phyloP scores from a whole-genome alignment of 2,797 vertebrate genomes.

The Anabacerthia variegaticeps region DNA sequence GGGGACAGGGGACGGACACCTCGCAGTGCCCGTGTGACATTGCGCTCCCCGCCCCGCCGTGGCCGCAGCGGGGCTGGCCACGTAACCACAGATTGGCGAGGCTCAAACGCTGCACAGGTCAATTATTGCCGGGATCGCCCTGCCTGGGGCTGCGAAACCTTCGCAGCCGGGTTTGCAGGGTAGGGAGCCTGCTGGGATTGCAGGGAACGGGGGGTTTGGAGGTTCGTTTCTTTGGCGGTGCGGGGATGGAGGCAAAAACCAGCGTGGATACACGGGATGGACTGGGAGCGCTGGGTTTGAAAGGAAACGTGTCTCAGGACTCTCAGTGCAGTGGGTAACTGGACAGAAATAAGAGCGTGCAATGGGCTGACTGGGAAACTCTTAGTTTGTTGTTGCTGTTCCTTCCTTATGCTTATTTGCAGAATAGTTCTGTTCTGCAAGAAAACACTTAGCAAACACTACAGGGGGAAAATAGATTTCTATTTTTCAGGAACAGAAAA shows the following conservation, averaged over 20 bases:
- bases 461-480: background rate
- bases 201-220: background rate
- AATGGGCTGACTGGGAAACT: background rate
- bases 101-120: background rate
- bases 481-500: background rate
- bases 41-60: background rate
- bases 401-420: background rate
- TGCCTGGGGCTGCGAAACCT: background rate
- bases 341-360: background rate
- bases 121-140: background rate
- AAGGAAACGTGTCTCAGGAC: background rate
- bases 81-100: background rate
- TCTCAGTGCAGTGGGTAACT: too few species aligned
- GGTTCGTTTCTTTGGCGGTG: fast-evolving
- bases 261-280: fast-evolving
- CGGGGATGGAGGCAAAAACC: background rate
- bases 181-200: background rate
- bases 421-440: background rate
- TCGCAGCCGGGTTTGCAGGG: background rate
- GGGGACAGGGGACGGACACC: background rate
- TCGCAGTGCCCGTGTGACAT: background rate
- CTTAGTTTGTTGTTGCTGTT: background rate
- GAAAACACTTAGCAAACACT: background rate
- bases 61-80: background rate
- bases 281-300: background rate